Conservation (phyloP, 2,797 vertebrate species). For the Sphenopsis melanotis region DNA sequence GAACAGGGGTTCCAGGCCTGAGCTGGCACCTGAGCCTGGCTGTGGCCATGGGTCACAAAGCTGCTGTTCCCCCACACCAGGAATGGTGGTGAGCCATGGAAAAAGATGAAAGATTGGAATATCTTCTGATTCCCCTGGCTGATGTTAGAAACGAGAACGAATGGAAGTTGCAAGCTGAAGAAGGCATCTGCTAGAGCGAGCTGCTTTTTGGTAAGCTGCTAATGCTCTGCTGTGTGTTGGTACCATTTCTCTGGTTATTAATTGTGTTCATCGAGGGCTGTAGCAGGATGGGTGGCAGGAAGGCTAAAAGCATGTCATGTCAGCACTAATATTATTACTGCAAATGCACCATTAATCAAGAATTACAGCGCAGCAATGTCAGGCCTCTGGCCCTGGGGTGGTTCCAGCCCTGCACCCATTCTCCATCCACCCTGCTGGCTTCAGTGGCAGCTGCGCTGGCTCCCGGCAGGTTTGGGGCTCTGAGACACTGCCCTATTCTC, state of each 20-base stretch:
- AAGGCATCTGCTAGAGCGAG: fast-evolving
- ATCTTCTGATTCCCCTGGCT: not conserved
- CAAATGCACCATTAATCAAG: not conserved
- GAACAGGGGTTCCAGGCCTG: too few species aligned
- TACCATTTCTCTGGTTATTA: not conserved
- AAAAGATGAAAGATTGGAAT: fast-evolving
- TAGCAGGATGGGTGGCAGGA: not conserved
- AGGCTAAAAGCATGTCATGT: not conserved
- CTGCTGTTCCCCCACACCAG: not conserved
- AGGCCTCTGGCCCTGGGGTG: not conserved
- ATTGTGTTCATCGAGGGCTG: not conserved
- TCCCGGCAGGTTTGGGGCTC: fast-evolving
- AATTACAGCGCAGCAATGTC: not conserved
- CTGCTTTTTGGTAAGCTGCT: not conserved
- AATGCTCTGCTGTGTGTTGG: fast-evolving
- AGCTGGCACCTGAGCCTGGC: not conserved
- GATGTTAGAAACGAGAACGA: fast-evolving
- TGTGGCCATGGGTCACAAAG: fast-evolving
- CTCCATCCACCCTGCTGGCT: not conserved
- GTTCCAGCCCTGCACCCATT: not conserved
- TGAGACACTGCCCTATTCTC: not conserved
- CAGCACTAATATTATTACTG: not conserved
- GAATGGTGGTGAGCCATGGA: fast-evolving
- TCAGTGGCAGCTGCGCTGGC: not conserved
- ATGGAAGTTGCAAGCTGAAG: not conserved